Base-by-base conservation (phyloP, 2,113 vertebrate species). In the Illadopsis cleaveri region DNA sequence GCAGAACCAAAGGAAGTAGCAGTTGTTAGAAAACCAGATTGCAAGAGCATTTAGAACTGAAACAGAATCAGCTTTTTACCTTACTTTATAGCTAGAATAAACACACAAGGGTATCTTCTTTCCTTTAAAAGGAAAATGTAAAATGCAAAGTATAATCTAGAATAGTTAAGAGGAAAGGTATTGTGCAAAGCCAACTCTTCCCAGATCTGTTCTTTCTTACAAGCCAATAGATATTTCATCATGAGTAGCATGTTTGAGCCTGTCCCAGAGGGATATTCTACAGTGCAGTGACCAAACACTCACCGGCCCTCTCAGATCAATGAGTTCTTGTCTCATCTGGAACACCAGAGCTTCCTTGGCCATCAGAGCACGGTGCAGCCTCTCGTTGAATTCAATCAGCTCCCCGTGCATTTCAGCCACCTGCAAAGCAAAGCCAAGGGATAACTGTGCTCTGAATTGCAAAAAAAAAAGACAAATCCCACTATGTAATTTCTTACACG, bases 331-430 rank as follows among this genome's bases (percentile, higher is more conserved):
- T 91, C 99, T 98, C 99, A 99, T 99, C 96, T 99, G 99, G 79
- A 98, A 98, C 70, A 99, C 99, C 27, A 99, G 99, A 81, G 99
- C 98, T 96, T 99, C 99, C 98, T 99, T 99, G 90, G 99, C 99
- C 98, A 99, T 99, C 95, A 99, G 97, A 66, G 99, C 99, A 38
- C 99, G 98, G 94, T 99, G 99, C 68, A 99, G 98, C 56, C 98
- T 98, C 96, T 99, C 99, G 48, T 99, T 99, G 98, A 99, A 99
- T 96, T 99, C 99, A 5, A 99, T 99, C 96, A 99, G 97, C 96
- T 99, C 99, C 1, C 99, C 99, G 8, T 99, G 99, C 99, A 99
- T 99, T 98, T 99, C 99, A 2, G 99, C 99, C 85, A 99, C 99
- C 99, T 99, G 97, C 33, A 97, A 97, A 91, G 94, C 30, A 97